Base-by-base conservation (phyloP, 2,113 vertebrate genomes). In the Phyllopteryx taeniolatus region DNA sequence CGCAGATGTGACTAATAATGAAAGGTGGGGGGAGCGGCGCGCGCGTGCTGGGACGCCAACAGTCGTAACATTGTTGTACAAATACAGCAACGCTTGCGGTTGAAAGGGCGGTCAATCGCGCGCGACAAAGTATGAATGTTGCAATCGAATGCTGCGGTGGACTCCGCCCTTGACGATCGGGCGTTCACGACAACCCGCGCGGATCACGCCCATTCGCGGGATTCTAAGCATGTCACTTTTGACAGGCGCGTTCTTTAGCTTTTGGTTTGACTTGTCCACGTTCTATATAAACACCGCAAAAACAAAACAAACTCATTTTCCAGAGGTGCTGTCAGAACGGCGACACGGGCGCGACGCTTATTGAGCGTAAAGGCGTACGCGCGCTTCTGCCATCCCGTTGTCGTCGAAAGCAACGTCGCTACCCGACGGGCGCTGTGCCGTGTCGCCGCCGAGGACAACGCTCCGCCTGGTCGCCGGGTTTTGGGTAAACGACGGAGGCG, bases 1-100 rank as follows among this genome's bases (percentile, higher is more conserved):
- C 63, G 65, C 72, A 79, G 83, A 85, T 75, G 79, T 80, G 17
- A 76, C 56, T 44, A 78, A 31, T 43, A 43, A 77, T 8, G 14
- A 67, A 57, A 17, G 67, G 56, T 14, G 14, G 57, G 31, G 70
- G 31, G 71, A 53, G 70, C 70, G 31, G 14, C 31, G 22, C 56
- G 51, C 22, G 65, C 4, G 15, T 65, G 73, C 31, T 4, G 62
- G 59, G 27, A 3, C 22, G 44, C 31, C 44, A 47, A 20, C 53
- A 67, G 20, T 54, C 39, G 49, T 12, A 43, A 57, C 64, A 46
- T 4, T 46, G 1, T 19, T 17, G 59, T 9, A 35, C 42, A 22
- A 64, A 44, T 6, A 27, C 22, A 2, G 42, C 39, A 43, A 17
- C 27, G 12, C 44, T 47, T 66, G 44, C 31, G 43, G n/a, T 47